These are phyloP conservation scores for Takifugu bimaculatus DNA, from an alignment of 2,113 vertebrate species.

Conservation along the genomic window DNA sequence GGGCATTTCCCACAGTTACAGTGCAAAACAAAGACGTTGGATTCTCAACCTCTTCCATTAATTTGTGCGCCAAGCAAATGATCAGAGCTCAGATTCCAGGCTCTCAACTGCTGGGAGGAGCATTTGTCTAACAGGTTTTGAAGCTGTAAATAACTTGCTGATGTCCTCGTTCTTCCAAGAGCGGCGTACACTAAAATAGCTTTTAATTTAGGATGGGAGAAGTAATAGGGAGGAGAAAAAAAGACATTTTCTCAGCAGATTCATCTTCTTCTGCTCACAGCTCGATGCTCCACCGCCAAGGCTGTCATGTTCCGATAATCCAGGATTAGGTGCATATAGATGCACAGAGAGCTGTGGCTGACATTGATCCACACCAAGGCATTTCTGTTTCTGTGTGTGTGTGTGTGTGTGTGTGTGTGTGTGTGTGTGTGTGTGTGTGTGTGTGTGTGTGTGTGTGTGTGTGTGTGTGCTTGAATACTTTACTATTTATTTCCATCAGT, in stretches of 20 bases:
- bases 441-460: not conserved
- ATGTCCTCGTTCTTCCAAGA: conserved; percentile 30
- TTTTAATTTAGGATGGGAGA: conserved; percentile 32
- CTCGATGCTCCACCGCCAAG: not conserved
- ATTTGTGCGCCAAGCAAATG: conserved; percentile 2
- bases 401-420: conserved; percentile 19
- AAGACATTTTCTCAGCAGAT: conserved; percentile 13
- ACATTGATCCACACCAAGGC: conserved; percentile 11
- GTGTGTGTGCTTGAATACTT: not conserved
- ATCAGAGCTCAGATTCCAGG: conserved; percentile 10
- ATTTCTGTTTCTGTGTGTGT: conserved; percentile 2
- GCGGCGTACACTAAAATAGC: conserved; percentile 35
- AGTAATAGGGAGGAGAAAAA: not conserved
- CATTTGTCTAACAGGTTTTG: conserved; percentile 19
- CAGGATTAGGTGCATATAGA: conserved; percentile 13
- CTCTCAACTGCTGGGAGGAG: conserved; percentile 2
- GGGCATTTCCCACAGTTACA: not conserved
- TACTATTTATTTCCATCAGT: too few relatives aligned
- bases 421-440: conserved; percentile 13
- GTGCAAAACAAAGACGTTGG: not conserved
- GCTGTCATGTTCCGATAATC: conserved; percentile 30
- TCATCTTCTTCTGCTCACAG: conserved; percentile 2
- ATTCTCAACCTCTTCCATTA: not conserved
- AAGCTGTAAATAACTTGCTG: conserved; percentile 42
- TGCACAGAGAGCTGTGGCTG: conserved; percentile 7